Evolutionary conservation across 2,888 invertebrate genomes (phyloP).

Genomic region (Drosophila gaucha): DNA sequence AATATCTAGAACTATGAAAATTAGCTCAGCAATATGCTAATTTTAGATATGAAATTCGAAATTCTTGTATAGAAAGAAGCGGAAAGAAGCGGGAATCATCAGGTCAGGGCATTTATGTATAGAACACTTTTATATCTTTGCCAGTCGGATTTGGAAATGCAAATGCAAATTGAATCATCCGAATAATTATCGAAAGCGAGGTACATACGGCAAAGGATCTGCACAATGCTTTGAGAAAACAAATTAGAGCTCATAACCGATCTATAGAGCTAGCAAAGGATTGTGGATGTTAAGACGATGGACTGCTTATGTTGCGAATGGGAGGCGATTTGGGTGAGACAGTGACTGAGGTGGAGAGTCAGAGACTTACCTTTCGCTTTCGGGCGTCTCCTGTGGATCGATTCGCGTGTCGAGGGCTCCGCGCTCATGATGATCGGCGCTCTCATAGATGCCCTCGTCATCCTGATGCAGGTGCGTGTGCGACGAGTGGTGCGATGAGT

Average conservation of each 20-base stretch:
- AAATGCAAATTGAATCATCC: too few relatives aligned
- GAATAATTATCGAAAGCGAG: too few relatives aligned
- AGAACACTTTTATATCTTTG: too few relatives aligned
- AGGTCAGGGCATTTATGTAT: too few relatives aligned
- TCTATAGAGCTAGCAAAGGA: not conserved
- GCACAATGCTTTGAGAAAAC: too few relatives aligned
- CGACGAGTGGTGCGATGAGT: conserved; percentile 86
- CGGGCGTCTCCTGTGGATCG: conserved; percentile 91
- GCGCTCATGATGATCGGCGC: conserved; percentile 91
- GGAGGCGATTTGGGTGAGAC: conserved; percentile 26
- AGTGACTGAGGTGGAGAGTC: conserved; percentile 23
- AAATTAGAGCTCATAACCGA: not conserved
- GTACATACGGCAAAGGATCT: too few relatives aligned
- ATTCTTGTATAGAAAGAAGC: too few relatives aligned
- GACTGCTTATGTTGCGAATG: conserved; percentile 1
- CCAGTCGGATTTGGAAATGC: too few relatives aligned
- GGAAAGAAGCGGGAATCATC: too few relatives aligned
- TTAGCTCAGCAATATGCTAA: too few relatives aligned
- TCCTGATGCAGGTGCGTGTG: conserved; percentile 88
- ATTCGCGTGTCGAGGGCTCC: conserved; percentile 86
- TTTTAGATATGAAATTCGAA: too few relatives aligned
- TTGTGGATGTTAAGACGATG: conserved; percentile 1
- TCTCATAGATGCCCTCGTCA: conserved; percentile 95
- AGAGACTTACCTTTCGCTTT: conserved; percentile 92
- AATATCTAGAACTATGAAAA: too few relatives aligned